Conservation (phyloP, 1,140 invertebrate species). For the Drosophila arizonae region DNA sequence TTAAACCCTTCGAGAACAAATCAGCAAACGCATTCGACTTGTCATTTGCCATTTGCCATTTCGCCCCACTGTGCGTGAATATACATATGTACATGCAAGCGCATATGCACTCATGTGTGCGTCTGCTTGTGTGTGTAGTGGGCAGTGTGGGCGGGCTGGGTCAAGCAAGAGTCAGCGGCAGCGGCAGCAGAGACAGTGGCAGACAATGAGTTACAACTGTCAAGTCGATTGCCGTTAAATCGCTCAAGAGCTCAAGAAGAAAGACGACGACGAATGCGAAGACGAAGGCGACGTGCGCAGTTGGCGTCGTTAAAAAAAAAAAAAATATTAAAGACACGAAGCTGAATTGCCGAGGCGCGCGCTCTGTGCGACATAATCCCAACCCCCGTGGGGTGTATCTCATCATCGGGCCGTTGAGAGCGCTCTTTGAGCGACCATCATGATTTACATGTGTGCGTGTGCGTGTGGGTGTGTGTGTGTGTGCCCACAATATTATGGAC, state of each 20-base stretch:
- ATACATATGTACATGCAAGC: neutral
- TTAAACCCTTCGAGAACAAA: conserved; percentile 39
- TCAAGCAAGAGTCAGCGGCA: conserved; percentile 4
- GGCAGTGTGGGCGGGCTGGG: conserved; percentile 31
- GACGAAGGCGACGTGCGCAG: conserved; percentile 13
- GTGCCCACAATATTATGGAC: conserved; percentile 39
- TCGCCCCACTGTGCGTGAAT: neutral
- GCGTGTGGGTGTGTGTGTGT: conserved; percentile 19
- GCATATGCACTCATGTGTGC: neutral
- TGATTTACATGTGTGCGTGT: conserved; percentile 21
- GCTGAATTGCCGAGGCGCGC: conserved; percentile 22
- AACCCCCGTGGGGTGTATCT: conserved; percentile 20
- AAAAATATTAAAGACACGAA: conserved; percentile 3
- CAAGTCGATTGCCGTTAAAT: conserved; percentile 51
- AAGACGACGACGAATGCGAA: conserved; percentile 15
- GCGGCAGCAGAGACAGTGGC: conserved; percentile 3
- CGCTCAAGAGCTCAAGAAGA: conserved; percentile 39
- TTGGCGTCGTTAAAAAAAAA: conserved; percentile 10
- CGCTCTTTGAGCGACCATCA: conserved; percentile 30
- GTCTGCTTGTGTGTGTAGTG: neutral
- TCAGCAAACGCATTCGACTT: conserved; percentile 15
- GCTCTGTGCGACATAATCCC: conserved; percentile 14
- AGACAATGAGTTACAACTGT: conserved; percentile 50
- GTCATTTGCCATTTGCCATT: conserved; percentile 25
- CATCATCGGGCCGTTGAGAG: conserved; percentile 31